These are phyloP conservation scores for Amphipoea lucens DNA, from an alignment of 2,888 invertebrate species.

Conservation along the genomic window DNA sequence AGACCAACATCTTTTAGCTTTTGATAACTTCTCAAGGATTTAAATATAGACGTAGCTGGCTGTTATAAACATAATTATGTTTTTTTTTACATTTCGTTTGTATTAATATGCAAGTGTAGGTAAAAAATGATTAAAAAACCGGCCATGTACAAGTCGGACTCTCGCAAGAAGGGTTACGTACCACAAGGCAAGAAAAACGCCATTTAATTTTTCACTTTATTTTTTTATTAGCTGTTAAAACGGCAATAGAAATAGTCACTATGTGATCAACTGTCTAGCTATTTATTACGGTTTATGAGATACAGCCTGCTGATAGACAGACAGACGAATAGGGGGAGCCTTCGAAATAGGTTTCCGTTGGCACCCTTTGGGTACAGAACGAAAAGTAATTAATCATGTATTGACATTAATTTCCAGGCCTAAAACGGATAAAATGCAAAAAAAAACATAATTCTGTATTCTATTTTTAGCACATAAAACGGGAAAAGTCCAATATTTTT, in stretches of 20 bases:
- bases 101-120: neutral
- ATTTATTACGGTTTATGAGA: no score
- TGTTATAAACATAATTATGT: neutral
- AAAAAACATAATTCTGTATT: neutral
- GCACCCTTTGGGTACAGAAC: no score
- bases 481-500: no score
- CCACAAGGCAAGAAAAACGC: no score
- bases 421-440: neutral
- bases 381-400: neutral
- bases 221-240: no score
- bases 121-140: neutral
- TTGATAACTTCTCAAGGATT: slow-evolving; percentile 7
- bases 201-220: no score
- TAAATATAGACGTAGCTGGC: neutral
- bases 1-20: slow-evolving; percentile 22
- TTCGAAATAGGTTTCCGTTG: no score
- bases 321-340: no score
- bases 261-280: no score
- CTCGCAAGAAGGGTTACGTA: no score
- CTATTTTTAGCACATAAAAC: neutral
- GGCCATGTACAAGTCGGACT: neutral
- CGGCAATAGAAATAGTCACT: no score
- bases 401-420: neutral
- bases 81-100: neutral
- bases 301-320: no score